A percentile compares a stretch with the other conserved stretches of the same genome.
phyloP scores from a whole-genome alignment of 2,113 vertebrate genomes.

The Larimichthys polyactis region DNA sequence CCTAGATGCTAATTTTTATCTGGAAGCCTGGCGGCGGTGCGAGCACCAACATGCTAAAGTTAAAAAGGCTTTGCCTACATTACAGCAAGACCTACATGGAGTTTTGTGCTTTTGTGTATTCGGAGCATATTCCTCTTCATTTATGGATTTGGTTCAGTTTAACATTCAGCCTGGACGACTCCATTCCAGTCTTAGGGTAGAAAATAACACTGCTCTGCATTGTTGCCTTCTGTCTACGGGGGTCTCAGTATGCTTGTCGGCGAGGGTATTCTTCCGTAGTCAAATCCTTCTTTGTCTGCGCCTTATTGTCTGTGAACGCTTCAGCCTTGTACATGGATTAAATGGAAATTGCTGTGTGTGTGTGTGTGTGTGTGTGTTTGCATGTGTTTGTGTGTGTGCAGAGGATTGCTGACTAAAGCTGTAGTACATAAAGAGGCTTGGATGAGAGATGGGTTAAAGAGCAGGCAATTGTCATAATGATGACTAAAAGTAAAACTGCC shows the following conservation, averaged over 20 bases:
- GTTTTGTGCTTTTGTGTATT: conserved; percentile 39
- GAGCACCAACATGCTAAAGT: conserved; percentile 37
- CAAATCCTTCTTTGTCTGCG: conserved; percentile 77
- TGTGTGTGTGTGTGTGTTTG: conserved; percentile 27
- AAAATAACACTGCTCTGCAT: conserved; percentile 43
- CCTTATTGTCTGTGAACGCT: conserved; percentile 76
- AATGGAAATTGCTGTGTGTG: conserved; percentile 72
- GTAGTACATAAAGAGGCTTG: conserved; percentile 75
- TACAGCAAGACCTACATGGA: conserved; percentile 12
- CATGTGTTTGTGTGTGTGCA: conserved; percentile 45
- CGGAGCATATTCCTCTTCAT: conserved; percentile 22
- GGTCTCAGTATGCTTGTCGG: conserved; percentile 52
- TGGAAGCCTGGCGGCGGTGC: conserved; percentile 1
- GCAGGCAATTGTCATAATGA: conserved; percentile 76
- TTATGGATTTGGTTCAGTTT: conserved; percentile 58
- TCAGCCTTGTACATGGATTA: conserved; percentile 76
- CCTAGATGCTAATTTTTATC: conserved; percentile 68
- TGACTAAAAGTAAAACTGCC: conserved; percentile 68
- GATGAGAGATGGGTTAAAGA: conserved; percentile 76
- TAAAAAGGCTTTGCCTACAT: conserved; percentile 34
- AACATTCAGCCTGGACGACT: conserved; percentile 50
- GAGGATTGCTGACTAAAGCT: conserved; percentile 75
- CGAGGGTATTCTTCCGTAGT: conserved; percentile 62
- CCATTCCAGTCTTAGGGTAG: conserved; percentile 31
- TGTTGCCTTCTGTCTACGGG: conserved; percentile 51